phyloP scores from a whole-genome alignment of 2,113 vertebrate species.

The Delphinapterus leucas region DNA sequence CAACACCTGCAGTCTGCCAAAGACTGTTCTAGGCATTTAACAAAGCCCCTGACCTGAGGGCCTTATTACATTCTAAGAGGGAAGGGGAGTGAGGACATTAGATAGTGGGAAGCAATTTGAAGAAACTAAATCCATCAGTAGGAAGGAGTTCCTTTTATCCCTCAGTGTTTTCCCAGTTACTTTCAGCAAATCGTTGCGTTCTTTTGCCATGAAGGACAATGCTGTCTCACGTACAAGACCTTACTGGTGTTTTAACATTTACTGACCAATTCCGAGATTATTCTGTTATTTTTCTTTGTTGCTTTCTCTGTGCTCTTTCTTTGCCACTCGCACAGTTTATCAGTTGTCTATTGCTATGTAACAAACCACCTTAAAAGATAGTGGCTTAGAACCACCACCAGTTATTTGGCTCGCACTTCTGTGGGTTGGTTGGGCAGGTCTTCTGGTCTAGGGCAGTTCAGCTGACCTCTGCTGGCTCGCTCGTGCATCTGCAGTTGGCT shows the following conservation, averaged over 20 bases:
- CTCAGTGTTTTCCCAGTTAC: neutral
- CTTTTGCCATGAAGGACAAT: neutral
- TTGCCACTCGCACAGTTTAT: neutral
- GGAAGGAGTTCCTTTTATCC: neutral
- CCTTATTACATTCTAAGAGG: too few species aligned
- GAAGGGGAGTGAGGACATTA: neutral
- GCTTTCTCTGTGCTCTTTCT: neutral
- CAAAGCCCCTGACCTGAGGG: neutral
- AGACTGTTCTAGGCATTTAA: neutral
- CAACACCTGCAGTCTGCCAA: neutral
- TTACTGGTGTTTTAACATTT: neutral
- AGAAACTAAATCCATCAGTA: neutral
- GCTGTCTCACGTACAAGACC: neutral
- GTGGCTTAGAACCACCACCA: neutral
- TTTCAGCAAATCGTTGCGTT: neutral
- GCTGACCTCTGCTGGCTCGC: neutral
- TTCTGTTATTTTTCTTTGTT: neutral
- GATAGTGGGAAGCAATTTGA: neutral
- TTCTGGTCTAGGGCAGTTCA: neutral
- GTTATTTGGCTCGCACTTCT: neutral
- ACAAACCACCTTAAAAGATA: neutral
- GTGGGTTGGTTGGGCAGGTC: too few species aligned
- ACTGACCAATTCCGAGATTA: neutral
- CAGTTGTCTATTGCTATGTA: neutral
- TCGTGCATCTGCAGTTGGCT: neutral